Evolutionary conservation across 2,113 vertebrate species (phyloP).

Genomic region (Hypanus sabinus): DNA sequence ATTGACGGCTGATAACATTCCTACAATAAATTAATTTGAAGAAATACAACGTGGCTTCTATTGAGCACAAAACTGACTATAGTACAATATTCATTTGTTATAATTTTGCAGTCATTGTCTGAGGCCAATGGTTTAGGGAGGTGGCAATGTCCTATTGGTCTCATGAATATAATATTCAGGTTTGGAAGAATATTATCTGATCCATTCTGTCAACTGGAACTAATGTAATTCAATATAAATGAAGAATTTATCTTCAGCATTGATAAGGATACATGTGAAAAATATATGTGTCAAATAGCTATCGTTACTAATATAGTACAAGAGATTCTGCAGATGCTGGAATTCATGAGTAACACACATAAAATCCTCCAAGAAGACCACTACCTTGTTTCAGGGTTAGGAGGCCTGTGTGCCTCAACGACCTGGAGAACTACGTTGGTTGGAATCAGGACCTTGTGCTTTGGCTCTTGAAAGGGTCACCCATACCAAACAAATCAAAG

Average conservation of each 20-base stretch:
- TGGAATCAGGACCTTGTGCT: no score
- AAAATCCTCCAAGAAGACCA: no score
- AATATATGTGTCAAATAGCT: not conserved
- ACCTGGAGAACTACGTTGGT: no score
- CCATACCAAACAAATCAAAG: no score
- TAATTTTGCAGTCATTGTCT: not conserved
- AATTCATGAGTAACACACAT: no score
- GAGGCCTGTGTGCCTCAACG: no score
- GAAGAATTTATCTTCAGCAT: not conserved
- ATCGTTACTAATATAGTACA: not conserved
- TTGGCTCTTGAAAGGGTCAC: no score
- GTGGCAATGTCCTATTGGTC: not conserved
- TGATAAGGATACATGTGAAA: not conserved
- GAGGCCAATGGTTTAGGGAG: not conserved
- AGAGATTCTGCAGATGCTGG: no score
- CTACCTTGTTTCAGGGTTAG: no score
- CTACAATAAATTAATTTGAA: not conserved
- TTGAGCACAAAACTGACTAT: not conserved
- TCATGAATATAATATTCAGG: no score
- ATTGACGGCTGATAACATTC: not conserved
- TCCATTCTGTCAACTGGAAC: not conserved
- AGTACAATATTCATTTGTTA: constrained; percentile 6
- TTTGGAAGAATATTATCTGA: not conserved
- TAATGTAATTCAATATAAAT: not conserved
- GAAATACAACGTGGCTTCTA: not conserved